phyloP scores from a whole-genome alignment of 1,140 invertebrate genomes.

The Oedothorax gibbosus region DNA sequence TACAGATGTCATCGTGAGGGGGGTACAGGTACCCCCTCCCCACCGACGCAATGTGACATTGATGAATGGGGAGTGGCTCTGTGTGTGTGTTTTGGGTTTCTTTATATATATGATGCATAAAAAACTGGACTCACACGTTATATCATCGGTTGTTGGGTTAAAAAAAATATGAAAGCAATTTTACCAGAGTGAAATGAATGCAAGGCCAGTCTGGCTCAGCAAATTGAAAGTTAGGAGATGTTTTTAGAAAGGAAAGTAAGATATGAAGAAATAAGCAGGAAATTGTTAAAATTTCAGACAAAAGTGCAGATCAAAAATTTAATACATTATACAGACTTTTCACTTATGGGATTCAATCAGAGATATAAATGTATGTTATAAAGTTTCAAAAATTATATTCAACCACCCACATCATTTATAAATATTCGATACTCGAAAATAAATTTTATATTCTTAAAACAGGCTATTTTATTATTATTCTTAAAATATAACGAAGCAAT shows the following conservation, averaged over 20 bases:
- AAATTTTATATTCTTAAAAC: too few relatives aligned
- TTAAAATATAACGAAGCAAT: too few relatives aligned
- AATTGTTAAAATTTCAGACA: too few relatives aligned
- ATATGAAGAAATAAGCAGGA: too few relatives aligned
- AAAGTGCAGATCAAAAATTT: too few relatives aligned
- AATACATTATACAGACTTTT: too few relatives aligned
- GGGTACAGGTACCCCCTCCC: conserved; percentile 39
- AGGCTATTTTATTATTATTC: too few relatives aligned
- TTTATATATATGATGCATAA: conserved; percentile 2
- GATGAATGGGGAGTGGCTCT: conserved; percentile 53
- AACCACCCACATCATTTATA: too few relatives aligned
- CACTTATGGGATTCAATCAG: too few relatives aligned
- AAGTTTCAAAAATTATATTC: too few relatives aligned
- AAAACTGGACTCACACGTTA: not conserved
- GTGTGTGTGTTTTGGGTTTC: conserved; percentile 53
- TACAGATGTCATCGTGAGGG: conserved; percentile 59
- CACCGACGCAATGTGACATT: conserved; percentile 59
- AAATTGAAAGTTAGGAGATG: conserved; percentile 3
- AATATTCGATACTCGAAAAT: too few relatives aligned
- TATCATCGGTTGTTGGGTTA: not conserved
- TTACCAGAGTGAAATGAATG: conserved; percentile 42
- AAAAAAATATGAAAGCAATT: conserved; percentile 34
- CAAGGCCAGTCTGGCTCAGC: conserved; percentile 6
- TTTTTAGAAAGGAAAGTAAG: not conserved
- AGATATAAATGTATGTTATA: too few relatives aligned